Base-by-base conservation (phyloP, 2,113 vertebrate genomes). In the Chloroceryle aenea region DNA sequence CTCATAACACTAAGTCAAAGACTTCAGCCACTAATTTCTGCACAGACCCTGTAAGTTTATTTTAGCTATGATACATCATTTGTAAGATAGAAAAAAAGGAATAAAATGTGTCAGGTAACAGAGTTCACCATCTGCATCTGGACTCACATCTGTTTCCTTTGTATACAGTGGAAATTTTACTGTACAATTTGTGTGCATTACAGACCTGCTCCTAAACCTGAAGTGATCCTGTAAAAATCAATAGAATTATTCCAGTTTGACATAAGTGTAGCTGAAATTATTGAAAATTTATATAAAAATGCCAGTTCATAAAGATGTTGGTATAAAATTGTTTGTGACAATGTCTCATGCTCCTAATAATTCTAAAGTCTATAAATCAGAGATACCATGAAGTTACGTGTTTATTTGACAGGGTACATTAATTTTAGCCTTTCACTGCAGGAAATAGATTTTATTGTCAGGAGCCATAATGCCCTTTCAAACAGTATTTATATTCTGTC, bases 351-450 rank as follows among this genome's bases (percentile, higher is more conserved):
- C n/a, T 61, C 34, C 84, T 76, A 64, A 61, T 87, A 79, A 69
- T 85, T 87, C 53, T 26, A 79, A 36, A 12, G 0, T 36, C 56
- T 58, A 73, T 82, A 93, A 95, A 95, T 96, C 89, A 95, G 48
- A 58, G 62, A 21, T 74, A 58, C 10, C 38, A 62, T 48, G 61
- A 87, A 94, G 71, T 47, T 73, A n/a, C 80, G 64, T 81, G 79
- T 87, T 89, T 94, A 79, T 95, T 96, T 89, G 93, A 91, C 85
- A 89, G 58, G n/a, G 48, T 64, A 42, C 87, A 89, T 91, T 89
- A 92, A 95, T 95, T 95, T 82, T 85, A 83, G 36, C 85, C 73
- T 96, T 96, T 96, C 94, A 93, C 58, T 85, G 74, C 81, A 85
- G 87, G 80, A 95, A 91, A 94, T 89, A 61, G 9, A 76, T 40